A percentile compares a stretch with the other conserved stretches of the same genome.
Evolutionary conservation across 1,140 invertebrate species (phyloP).

Genomic region (Cyclargus thomasi): DNA sequence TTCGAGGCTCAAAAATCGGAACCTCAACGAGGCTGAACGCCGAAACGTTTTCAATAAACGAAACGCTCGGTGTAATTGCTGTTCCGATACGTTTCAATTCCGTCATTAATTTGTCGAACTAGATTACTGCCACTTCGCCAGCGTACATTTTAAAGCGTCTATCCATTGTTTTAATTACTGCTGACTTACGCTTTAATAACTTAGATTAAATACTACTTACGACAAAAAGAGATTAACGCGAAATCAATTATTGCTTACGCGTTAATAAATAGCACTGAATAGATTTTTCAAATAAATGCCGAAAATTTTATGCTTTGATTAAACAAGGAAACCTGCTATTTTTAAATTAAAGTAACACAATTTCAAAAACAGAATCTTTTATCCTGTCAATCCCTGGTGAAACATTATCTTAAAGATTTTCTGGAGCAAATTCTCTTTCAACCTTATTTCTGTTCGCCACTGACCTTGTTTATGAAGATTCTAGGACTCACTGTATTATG

Average conservation of each 20-base stretch:
- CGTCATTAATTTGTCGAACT: not conserved
- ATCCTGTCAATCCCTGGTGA: not conserved
- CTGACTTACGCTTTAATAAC: no score
- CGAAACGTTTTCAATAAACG: not conserved
- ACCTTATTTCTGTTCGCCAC: not conserved
- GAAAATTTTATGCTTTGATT: not conserved
- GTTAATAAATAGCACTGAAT: no score
- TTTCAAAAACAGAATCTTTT: not conserved
- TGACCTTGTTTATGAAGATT: not conserved
- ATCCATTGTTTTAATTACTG: not conserved
- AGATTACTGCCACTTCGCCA: not conserved
- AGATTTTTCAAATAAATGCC: no score
- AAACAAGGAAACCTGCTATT: not conserved
- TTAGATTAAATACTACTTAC: no score
- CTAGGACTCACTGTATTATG: not conserved
- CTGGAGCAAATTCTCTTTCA: not conserved
- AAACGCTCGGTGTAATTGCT: not conserved
- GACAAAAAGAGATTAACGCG: no score
- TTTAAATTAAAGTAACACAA: not conserved
- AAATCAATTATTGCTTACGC: no score
- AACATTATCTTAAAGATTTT: not conserved
- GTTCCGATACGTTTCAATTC: not conserved
- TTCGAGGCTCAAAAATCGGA: no score
- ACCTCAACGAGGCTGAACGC: not conserved
- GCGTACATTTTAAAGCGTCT: not conserved